phyloP scores from a whole-genome alignment of 2,113 vertebrate species.

The Trematocara nigrifrons region DNA sequence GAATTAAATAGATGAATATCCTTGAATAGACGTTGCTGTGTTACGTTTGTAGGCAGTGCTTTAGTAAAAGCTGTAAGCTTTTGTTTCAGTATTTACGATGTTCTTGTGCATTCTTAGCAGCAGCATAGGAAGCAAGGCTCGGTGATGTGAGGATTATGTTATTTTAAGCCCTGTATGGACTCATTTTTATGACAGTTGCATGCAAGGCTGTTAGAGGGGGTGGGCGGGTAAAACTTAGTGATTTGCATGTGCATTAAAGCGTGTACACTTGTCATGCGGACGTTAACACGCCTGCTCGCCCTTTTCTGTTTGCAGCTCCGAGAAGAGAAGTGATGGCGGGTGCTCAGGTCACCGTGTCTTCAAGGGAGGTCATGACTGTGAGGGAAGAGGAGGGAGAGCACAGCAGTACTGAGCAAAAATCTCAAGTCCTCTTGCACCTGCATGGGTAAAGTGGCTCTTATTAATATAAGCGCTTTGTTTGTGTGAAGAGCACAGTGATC shows the following conservation, averaged over 20 bases:
- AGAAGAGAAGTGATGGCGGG: constrained; percentile 78
- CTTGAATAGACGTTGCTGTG: neutral
- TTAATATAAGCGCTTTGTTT: neutral
- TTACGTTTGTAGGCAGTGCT: neutral
- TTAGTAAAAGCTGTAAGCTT: neutral
- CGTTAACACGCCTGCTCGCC: constrained; percentile 25
- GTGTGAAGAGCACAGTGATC: neutral
- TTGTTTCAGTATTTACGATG: neutral
- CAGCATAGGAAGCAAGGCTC: neutral
- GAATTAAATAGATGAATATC: neutral
- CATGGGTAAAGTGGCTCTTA: constrained; percentile 74
- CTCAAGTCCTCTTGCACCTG: constrained; percentile 85
- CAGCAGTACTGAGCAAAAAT: constrained; percentile 78
- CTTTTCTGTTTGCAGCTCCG: constrained; percentile 27
- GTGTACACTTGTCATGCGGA: constrained; percentile 9
- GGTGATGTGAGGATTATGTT: constrained; percentile 17
- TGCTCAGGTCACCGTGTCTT: constrained; percentile 82
- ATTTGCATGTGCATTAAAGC: constrained; percentile 15
- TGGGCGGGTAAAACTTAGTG: neutral
- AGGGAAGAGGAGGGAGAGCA: constrained; percentile 82
- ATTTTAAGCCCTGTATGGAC: constrained; percentile 11
- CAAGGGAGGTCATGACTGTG: constrained; percentile 82
- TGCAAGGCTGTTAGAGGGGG: neutral
- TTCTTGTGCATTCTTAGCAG: neutral
- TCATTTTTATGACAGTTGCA: constrained; percentile 16